Percentiles rank a stretch among this genome's conserved stretches.
phyloP scores from a whole-genome alignment of 2,113 vertebrate genomes.

The Pachypanchax playfairii region DNA sequence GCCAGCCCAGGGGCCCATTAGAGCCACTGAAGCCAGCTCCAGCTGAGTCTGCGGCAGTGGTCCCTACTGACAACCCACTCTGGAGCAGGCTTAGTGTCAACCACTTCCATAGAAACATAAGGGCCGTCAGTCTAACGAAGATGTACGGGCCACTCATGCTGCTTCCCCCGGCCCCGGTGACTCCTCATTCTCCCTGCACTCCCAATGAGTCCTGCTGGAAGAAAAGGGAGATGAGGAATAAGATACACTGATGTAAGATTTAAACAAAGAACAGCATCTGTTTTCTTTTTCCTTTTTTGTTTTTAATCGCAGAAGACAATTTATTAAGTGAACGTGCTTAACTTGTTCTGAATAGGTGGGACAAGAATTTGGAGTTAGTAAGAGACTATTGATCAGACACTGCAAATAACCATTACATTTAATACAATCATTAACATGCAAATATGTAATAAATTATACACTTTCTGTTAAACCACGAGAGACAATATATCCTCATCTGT shows the following conservation, averaged over 20 bases:
- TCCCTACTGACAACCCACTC: constrained; percentile 86
- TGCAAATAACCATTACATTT: neutral
- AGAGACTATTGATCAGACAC: too few relatives aligned
- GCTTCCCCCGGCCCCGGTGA: constrained; percentile 90
- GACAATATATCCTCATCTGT: neutral
- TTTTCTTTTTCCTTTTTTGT: neutral
- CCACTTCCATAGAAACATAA: constrained; percentile 99
- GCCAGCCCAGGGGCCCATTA: constrained; percentile 79
- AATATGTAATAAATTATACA: too few relatives aligned
- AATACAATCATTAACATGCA: too few relatives aligned
- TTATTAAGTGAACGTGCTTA: neutral
- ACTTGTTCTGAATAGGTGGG: neutral
- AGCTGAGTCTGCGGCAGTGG: constrained; percentile 68
- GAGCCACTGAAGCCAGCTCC: constrained; percentile 86
- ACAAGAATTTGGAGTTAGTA: too few relatives aligned
- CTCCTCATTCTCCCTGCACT: constrained; percentile 91
- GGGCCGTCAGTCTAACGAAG: constrained; percentile 91
- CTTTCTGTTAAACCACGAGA: neutral
- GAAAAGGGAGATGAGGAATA: constrained; percentile 8
- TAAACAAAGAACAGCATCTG: neutral
- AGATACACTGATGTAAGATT: constrained; percentile 12
- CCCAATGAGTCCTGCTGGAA: constrained; percentile 62
- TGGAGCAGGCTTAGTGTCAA: constrained; percentile 94
- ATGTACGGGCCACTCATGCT: constrained; percentile 96
- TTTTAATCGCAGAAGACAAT: too few relatives aligned